Evolutionary conservation across 92 coral and sea anemone species (phyloP).

Genomic region (Umimayanthus chanpuru): DNA sequence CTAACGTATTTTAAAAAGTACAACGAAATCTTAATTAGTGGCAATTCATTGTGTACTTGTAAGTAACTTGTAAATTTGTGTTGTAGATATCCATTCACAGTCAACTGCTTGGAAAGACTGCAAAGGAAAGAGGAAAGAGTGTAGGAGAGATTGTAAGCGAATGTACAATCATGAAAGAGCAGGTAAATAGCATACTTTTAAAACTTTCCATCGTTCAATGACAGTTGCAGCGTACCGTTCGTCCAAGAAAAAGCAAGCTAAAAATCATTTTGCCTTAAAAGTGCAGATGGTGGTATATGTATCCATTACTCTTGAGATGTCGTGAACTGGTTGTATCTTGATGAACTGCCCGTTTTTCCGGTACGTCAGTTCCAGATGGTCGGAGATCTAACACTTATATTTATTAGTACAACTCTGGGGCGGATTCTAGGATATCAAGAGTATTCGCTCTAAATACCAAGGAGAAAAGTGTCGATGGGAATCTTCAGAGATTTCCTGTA

Average conservation of each 20-base stretch:
- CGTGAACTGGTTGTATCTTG: too few species aligned
- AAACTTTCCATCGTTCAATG: too few species aligned
- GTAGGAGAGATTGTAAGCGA: slow-evolving; percentile 92
- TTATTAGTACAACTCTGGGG: too few species aligned
- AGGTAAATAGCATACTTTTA: slow-evolving; percentile 55
- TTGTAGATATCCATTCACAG: slow-evolving; percentile 81
- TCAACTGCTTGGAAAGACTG: slow-evolving; percentile 93
- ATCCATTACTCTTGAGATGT: too few species aligned
- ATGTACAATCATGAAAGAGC: slow-evolving; percentile 93
- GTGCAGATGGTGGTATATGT: too few species aligned
- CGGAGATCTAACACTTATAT: too few species aligned
- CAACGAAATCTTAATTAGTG: neutral
- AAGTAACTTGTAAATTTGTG: neutral
- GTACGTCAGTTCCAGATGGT: too few species aligned
- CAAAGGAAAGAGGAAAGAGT: slow-evolving; percentile 93
- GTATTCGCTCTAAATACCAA: too few species aligned
- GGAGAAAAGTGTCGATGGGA: neutral
- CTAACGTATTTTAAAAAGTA: neutral
- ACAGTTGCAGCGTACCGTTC: too few species aligned
- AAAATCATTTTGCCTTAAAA: too few species aligned
- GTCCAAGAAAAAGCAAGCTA: too few species aligned
- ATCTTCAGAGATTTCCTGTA: neutral
- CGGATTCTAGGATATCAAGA: neutral
- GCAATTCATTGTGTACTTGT: neutral
- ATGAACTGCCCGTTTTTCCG: too few species aligned